Conservation (phyloP, 2,113 vertebrate genomes). For the Oryzias javanicus region DNA sequence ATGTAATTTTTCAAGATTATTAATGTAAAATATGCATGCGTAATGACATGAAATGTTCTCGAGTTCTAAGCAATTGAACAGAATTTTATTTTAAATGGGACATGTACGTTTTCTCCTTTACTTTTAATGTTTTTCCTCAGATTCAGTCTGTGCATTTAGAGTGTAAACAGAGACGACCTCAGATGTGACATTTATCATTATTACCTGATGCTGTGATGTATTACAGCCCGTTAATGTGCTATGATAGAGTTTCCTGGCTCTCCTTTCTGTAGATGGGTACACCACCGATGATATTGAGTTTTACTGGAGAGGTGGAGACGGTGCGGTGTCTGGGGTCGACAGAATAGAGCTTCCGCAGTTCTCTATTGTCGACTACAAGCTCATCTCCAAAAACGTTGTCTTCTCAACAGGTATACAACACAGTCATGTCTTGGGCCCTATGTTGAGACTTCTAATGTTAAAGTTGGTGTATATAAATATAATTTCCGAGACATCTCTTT, state of each 20-base stretch:
- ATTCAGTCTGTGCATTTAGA: not conserved
- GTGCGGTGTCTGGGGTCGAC: constrained; percentile 93
- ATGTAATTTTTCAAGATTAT: not conserved
- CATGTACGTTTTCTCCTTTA: not conserved
- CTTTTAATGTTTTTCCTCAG: constrained; percentile 1
- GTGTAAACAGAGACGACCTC: not conserved
- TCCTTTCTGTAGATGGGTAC: constrained; percentile 87
- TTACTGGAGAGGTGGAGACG: constrained; percentile 96
- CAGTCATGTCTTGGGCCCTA: not conserved
- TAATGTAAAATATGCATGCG: not conserved
- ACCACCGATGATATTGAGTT: constrained; percentile 99
- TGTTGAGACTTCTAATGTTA: not conserved
- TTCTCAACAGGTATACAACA: constrained; percentile 91
- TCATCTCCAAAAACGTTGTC: constrained; percentile 97
- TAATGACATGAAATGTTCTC: not conserved
- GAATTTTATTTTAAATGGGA: no score
- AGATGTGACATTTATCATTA: constrained; percentile 1
- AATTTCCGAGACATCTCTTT: constrained; percentile 32
- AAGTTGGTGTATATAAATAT: not conserved
- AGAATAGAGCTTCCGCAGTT: constrained; percentile 98
- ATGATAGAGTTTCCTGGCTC: constrained; percentile 17
- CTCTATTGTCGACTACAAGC: constrained; percentile 97
- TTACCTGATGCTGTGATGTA: constrained; percentile 5
- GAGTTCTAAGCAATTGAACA: not conserved
- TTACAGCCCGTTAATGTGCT: constrained; percentile 1